These are phyloP conservation scores for Cydia strobilella DNA, from an alignment of 1,140 invertebrate genomes.

Conservation along the genomic window DNA sequence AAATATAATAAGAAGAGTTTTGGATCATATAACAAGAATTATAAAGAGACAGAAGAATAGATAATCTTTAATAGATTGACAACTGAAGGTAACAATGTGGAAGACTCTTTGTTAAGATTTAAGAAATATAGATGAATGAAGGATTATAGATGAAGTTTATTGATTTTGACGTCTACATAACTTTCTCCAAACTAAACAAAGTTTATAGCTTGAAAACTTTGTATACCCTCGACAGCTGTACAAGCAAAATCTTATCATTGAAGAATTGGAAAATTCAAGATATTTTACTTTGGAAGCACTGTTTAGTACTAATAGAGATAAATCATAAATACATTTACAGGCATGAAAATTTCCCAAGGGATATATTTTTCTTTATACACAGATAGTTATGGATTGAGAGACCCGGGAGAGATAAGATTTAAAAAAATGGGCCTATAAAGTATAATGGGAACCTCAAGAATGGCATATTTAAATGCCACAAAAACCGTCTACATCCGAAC, in stretches of 20 bases:
- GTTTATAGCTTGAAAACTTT: neutral
- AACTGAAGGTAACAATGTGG: neutral
- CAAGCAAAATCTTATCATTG: neutral
- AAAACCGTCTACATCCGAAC: neutral
- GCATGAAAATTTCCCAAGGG: neutral
- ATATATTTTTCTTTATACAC: neutral
- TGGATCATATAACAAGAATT: neutral
- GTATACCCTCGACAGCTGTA: neutral
- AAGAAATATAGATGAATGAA: too few species aligned
- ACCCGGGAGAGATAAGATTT: neutral
- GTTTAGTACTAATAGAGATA: neutral
- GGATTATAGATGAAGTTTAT: neutral
- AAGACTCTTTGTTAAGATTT: neutral
- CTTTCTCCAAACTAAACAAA: neutral
- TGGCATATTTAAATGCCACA: neutral
- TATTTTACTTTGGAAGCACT: neutral
- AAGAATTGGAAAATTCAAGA: neutral
- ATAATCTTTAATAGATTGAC: neutral
- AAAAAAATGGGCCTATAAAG: neutral
- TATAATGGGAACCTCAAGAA: neutral
- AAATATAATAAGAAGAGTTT: slow-evolving; percentile 1
- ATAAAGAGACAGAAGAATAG: neutral
- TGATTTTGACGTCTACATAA: neutral
- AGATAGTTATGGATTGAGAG: neutral
- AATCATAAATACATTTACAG: neutral